Conservation (phyloP, 2,797 vertebrate genomes). For the Lithobates pipiens region DNA sequence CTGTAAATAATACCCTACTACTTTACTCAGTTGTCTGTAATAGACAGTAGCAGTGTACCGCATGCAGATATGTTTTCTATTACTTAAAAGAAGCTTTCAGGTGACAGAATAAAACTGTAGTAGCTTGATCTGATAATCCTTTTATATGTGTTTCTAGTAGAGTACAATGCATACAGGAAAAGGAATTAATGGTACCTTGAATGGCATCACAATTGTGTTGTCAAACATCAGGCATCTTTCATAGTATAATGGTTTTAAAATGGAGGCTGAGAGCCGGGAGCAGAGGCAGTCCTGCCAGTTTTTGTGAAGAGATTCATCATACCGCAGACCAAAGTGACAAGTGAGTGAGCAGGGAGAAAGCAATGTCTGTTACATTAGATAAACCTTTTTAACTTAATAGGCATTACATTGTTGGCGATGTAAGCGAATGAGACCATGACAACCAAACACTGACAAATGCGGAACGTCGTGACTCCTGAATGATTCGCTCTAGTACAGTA, state of each 20-base stretch:
- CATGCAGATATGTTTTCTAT: no score
- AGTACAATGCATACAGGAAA: slow-evolving; percentile 6
- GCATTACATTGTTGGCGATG: slow-evolving; percentile 35
- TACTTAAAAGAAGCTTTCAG: no score
- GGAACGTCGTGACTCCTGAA: no score
- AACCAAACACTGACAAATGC: not conserved
- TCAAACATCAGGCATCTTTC: slow-evolving; percentile 32
- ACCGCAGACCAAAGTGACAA: slow-evolving; percentile 49
- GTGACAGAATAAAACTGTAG: no score
- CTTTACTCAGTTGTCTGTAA: no score
- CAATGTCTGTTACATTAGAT: slow-evolving; percentile 43
- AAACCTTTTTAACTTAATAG: slow-evolving; percentile 52
- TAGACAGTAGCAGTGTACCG: no score
- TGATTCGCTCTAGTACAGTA: no score
- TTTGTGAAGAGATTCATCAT: slow-evolving; percentile 49
- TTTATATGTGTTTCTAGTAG: slow-evolving; percentile 3
- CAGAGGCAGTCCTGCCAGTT: not conserved
- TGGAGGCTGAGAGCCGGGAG: slow-evolving; percentile 7
- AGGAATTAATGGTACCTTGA: not conserved
- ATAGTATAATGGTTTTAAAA: slow-evolving; percentile 21
- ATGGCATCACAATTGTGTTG: slow-evolving; percentile 41
- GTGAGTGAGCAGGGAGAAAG: slow-evolving; percentile 30
- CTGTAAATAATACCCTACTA: no score
- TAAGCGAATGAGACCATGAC: slow-evolving; percentile 38
- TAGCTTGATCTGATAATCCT: slow-evolving; percentile 19